Evolutionary conservation across 2,113 vertebrate species (phyloP).

Genomic region (Ammodytes marinus): DNA sequence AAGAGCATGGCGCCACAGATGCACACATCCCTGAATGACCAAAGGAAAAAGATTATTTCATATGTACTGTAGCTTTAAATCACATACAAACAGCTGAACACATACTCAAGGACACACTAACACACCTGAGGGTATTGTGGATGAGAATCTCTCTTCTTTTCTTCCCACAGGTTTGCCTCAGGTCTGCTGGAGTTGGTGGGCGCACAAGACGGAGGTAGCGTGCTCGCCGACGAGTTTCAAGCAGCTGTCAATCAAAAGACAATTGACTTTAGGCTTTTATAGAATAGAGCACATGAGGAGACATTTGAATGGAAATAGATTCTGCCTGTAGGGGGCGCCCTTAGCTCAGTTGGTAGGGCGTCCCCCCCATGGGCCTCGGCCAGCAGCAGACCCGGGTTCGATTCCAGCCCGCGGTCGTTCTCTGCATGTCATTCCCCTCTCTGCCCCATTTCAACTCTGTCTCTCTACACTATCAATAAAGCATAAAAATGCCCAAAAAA

Average conservation of each 20-base stretch:
- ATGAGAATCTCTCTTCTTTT: constrained; percentile 71
- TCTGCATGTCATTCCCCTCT: too few relatives aligned
- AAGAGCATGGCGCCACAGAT: constrained; percentile 68
- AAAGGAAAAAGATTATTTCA: background rate
- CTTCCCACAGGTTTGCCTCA: constrained; percentile 67
- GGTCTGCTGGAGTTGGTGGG: constrained; percentile 75
- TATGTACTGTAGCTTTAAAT: background rate
- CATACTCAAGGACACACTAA: background rate
- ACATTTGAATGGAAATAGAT: background rate
- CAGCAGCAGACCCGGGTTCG: too few relatives aligned
- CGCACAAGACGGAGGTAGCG: constrained; percentile 80
- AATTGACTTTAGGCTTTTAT: background rate
- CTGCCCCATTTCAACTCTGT: too few relatives aligned
- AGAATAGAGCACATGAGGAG: background rate
- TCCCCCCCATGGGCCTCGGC: too few relatives aligned
- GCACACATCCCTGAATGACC: constrained; percentile 76
- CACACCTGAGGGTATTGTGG: constrained; percentile 79
- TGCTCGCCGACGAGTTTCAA: constrained; percentile 79
- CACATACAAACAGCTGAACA: background rate
- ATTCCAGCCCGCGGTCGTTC: too few relatives aligned
- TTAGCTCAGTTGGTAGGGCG: too few relatives aligned
- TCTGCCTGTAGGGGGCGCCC: background rate
- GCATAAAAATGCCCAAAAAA: too few relatives aligned
- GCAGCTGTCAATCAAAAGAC: constrained; percentile 72
- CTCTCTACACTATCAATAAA: too few relatives aligned